Evolutionary conservation across 2,113 vertebrate genomes (phyloP).

Genomic region (Caranx ignobilis): DNA sequence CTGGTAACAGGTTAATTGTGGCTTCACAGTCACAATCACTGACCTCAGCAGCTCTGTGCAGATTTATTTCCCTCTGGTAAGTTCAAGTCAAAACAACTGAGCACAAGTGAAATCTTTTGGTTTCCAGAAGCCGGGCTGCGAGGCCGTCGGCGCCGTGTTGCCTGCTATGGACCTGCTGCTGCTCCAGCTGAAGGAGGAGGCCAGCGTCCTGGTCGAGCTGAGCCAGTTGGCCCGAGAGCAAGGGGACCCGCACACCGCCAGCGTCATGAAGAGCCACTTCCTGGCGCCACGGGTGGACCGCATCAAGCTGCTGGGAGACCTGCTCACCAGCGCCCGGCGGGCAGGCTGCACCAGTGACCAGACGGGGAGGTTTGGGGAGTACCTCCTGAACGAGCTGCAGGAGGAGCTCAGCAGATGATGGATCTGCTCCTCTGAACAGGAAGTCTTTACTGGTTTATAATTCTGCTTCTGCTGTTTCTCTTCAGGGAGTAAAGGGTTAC

Average conservation of each 20-base stretch:
- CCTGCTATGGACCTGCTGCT: slow-evolving; percentile 82
- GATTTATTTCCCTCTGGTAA: too few relatives aligned
- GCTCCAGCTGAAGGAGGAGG: slow-evolving; percentile 83
- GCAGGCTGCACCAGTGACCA: slow-evolving; percentile 80
- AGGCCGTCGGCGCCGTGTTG: slow-evolving; percentile 73
- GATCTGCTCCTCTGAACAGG: neutral
- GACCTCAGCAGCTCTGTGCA: too few relatives aligned
- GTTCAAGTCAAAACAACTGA: neutral
- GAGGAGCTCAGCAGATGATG: slow-evolving; percentile 71
- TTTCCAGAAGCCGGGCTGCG: slow-evolving; percentile 82
- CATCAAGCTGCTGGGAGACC: slow-evolving; percentile 84
- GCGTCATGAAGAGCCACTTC: slow-evolving; percentile 82
- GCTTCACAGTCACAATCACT: too few relatives aligned
- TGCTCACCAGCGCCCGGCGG: slow-evolving; percentile 82
- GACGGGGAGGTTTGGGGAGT: slow-evolving; percentile 83
- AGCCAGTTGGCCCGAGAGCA: slow-evolving; percentile 78
- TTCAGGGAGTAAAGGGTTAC: too few relatives aligned
- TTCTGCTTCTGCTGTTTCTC: too few relatives aligned
- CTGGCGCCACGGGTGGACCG: slow-evolving; percentile 78
- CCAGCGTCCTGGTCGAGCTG: slow-evolving; percentile 81
- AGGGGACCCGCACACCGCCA: slow-evolving; percentile 81
- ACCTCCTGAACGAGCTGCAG: slow-evolving; percentile 83
- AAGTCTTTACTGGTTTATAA: too few relatives aligned
- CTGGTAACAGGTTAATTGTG: too few relatives aligned
- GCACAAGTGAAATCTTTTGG: neutral